Evolutionary conservation across 2,797 vertebrate species (phyloP).

Genomic region (Diplodus puntazzo): DNA sequence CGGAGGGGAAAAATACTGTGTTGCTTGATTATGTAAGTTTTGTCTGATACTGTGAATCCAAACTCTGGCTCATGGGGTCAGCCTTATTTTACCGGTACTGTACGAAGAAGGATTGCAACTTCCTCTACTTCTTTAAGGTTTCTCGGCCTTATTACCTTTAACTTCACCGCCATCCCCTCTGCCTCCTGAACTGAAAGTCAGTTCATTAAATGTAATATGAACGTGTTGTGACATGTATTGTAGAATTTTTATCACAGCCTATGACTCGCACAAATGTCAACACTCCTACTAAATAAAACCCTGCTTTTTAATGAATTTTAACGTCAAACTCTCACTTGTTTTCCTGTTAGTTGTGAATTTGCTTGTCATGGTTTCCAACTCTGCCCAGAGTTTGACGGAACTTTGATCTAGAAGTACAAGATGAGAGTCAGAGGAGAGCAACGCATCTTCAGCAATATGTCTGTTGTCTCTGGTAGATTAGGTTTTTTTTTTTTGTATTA

Average conservation of each 20-base stretch:
- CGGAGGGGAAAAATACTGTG: neutral
- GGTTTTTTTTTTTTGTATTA: slow-evolving; percentile 25
- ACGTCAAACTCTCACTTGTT: neutral
- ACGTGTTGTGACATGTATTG: too few species aligned
- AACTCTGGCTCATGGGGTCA: neutral
- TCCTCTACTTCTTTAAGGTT: neutral
- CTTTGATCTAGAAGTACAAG: slow-evolving; percentile 21
- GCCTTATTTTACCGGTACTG: neutral
- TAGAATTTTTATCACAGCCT: too few species aligned
- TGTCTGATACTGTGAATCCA: neutral
- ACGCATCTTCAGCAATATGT: slow-evolving; percentile 36
- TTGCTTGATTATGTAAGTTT: too few species aligned
- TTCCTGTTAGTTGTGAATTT: neutral
- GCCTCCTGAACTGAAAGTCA: too few species aligned
- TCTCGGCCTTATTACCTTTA: too few species aligned
- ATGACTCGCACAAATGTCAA: too few species aligned
- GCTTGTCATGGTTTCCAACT: slow-evolving; percentile 7
- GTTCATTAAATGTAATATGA: too few species aligned
- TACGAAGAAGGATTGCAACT: neutral
- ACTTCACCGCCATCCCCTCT: too few species aligned
- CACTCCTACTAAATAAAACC: neutral
- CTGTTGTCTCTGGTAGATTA: slow-evolving; percentile 63
- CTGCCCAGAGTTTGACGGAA: slow-evolving; percentile 6
- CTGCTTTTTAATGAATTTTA: neutral
- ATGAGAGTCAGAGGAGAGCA: slow-evolving; percentile 57